Evolutionary conservation across 2,888 invertebrate species (phyloP).

Genomic region (Palloptera scutellata): DNA sequence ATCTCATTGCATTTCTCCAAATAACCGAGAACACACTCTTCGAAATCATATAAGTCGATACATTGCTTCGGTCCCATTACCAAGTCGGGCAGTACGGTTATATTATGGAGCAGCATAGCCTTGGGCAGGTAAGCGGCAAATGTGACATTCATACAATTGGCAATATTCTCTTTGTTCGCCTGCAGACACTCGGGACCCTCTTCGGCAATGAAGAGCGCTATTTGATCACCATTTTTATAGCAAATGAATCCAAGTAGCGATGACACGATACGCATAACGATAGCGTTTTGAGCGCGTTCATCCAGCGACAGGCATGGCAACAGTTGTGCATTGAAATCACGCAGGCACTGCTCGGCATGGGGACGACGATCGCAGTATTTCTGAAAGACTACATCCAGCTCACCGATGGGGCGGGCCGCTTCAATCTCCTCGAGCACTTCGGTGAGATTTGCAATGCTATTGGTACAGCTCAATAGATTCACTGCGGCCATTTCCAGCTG

Average conservation of each 20-base stretch:
- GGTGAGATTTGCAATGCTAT: constrained; percentile 67
- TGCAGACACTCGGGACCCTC: constrained; percentile 77
- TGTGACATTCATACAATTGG: constrained; percentile 71
- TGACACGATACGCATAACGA: constrained; percentile 71
- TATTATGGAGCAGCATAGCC: constrained; percentile 10
- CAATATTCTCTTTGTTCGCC: constrained; percentile 68
- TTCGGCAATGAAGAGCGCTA: constrained; percentile 81
- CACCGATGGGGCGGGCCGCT: constrained; percentile 71
- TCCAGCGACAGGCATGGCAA: constrained; percentile 71
- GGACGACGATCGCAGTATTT: constrained; percentile 73
- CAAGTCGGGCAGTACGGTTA: constrained; percentile 66
- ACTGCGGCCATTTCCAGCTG: constrained; percentile 42
- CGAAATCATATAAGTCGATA: constrained; percentile 52
- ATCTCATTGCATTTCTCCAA: constrained; percentile 73
- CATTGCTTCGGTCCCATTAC: constrained; percentile 67
- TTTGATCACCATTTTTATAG: constrained; percentile 79
- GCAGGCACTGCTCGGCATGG: constrained; percentile 67
- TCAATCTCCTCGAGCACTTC: constrained; percentile 72
- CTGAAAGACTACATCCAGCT: constrained; percentile 73
- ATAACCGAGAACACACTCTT: constrained; percentile 51
- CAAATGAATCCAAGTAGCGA: constrained; percentile 71
- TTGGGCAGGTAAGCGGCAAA: constrained; percentile 66
- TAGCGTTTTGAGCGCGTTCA: constrained; percentile 70
- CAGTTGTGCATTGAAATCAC: constrained; percentile 67
- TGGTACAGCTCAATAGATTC: constrained; percentile 39